Evolutionary conservation across 1,140 invertebrate species (phyloP).

Genomic region (Drosophila pallidifrons): DNA sequence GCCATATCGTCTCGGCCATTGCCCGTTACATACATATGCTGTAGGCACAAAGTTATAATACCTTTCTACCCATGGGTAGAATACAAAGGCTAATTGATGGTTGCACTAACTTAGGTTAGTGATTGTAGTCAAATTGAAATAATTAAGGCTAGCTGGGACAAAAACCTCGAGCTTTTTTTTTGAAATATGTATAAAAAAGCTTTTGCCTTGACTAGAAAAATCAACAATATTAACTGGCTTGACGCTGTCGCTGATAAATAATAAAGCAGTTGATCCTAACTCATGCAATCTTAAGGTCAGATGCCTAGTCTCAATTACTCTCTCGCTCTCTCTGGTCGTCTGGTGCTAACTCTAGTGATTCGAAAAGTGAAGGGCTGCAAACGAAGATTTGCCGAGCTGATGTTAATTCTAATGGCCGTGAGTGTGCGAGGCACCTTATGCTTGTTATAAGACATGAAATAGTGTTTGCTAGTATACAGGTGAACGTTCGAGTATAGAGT

Average conservation of each 20-base stretch:
- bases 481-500: constrained; percentile 56
- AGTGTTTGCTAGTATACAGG: constrained; percentile 59
- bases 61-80: no score
- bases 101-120: background rate
- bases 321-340: background rate
- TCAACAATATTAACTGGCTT: background rate
- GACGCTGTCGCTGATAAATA: background rate
- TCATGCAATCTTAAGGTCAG: constrained; percentile 34
- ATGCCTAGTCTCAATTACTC: no score
- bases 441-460: constrained; percentile 51
- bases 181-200: constrained; percentile 1
- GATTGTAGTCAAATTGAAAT: no score
- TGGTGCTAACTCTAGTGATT: constrained; percentile 2
- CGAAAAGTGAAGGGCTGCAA: constrained; percentile 75
- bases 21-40: no score
- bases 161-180: constrained; percentile 29
- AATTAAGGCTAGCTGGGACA: constrained; percentile 20
- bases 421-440: constrained; percentile 36
- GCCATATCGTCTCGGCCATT: no score
- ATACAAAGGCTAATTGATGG: no score
- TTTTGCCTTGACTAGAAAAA: constrained; percentile 11
- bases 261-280: constrained; percentile 42
- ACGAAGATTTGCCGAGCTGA: constrained; percentile 51
- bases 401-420: constrained; percentile 52
- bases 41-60: no score